These are phyloP conservation scores for Merops nubicus DNA, from an alignment of 2,113 vertebrate genomes.

Conservation along the genomic window DNA sequence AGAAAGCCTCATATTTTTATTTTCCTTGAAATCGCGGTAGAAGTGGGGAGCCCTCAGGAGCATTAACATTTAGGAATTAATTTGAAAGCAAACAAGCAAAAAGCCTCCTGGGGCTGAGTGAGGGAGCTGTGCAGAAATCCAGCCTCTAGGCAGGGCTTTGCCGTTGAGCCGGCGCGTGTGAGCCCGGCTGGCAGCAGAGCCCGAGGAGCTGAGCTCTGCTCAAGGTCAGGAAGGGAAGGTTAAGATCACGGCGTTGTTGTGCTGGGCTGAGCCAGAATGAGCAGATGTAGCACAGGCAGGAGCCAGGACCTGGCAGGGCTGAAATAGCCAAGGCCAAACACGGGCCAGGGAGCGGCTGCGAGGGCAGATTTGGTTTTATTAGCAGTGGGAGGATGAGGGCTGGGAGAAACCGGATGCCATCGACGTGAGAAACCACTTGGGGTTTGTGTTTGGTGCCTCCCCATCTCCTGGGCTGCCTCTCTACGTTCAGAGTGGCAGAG, in stretches of 20 bases:
- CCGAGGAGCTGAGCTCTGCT: not conserved
- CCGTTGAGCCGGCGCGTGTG: not conserved
- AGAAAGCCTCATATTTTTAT: not conserved
- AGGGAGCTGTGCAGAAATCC: not conserved
- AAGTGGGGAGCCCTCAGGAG: not conserved
- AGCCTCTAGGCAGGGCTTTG: not conserved
- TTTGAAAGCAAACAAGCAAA: not conserved
- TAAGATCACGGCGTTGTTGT: rapidly evolving
- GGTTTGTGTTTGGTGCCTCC: not conserved
- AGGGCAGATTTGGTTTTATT: not conserved
- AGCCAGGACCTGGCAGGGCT: not conserved
- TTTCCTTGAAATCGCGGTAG: not conserved
- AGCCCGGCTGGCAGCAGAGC: not conserved
- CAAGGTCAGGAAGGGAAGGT: not conserved
- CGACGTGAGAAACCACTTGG: not conserved
- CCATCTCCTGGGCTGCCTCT: not conserved
- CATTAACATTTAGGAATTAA: not conserved
- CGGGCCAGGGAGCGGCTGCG: not conserved
- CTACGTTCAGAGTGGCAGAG: not conserved
- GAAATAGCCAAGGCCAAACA: not conserved
- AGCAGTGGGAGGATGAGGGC: not conserved
- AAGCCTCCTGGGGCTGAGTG: not conserved
- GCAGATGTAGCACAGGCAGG: not conserved
- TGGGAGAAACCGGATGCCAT: not conserved
- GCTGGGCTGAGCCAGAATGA: not conserved